Conservation (phyloP, 2,113 vertebrate species). For the Nothobranchius kuhntae region DNA sequence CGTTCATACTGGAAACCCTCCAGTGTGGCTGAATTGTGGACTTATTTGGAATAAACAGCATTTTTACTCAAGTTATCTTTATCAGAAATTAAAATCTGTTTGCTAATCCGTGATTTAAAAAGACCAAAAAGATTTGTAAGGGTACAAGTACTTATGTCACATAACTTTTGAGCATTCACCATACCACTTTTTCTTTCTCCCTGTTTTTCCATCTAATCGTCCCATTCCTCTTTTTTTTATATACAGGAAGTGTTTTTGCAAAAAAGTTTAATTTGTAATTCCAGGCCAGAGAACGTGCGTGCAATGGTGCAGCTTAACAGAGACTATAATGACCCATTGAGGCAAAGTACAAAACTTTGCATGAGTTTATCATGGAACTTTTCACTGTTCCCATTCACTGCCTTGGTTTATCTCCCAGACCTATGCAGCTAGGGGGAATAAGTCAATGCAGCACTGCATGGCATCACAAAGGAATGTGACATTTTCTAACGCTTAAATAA, state of each 20-base stretch:
- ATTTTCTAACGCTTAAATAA: constrained; percentile 33
- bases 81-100: too few species aligned
- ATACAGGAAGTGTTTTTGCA: neutral
- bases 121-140: too few species aligned
- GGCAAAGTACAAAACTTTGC: constrained; percentile 61
- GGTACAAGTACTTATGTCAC: too few species aligned
- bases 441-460: constrained; percentile 18
- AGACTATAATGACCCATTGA: constrained; percentile 18
- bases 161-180: too few species aligned
- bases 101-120: too few species aligned
- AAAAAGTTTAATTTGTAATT: neutral
- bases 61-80: too few species aligned
- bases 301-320: constrained; percentile 5
- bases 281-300: neutral
- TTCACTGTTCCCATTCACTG: constrained; percentile 3
- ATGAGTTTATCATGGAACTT: constrained; percentile 32
- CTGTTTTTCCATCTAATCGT: neutral
- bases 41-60: too few species aligned
- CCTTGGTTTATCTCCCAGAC: neutral
- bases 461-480: constrained; percentile 37
- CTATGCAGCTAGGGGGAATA: neutral
- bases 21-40: too few species aligned
- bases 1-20: too few species aligned
- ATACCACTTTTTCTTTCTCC: neutral
- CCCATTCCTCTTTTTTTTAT: neutral